Base-by-base conservation (phyloP, 2,888 invertebrate species). In the Artemia sinica region DNA sequence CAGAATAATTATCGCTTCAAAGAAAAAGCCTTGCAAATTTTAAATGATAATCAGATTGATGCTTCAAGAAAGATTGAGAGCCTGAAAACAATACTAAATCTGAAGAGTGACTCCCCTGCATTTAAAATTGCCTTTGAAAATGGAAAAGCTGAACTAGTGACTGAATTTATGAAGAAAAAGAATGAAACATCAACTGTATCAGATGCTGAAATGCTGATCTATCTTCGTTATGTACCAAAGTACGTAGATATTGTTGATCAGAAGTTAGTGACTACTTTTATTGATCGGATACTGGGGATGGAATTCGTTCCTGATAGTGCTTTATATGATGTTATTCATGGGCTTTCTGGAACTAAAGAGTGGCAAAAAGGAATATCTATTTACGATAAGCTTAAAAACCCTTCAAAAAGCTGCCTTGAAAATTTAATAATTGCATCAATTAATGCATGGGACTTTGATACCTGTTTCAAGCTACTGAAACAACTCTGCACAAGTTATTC, bases 221-320 rank as follows among this genome's bases (percentile, higher is more conserved):
- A 58, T 11, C 63, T 58, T 28, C n/a, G 63, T n/a, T 18, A 58
- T 58, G 63, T 28, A 8, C 63, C 63, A 58, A 58, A 58, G 63
- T 58, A 18, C 28, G 8, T n/a, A 18, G 63, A 58, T 18, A 8
- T 18, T 10, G 63, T 28, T 18, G 63, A 58, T 58, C 14, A n/a
- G 9, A 28, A 58, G 28, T 18, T 58, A 18, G 10, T 58, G n/a
- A 28, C n/a, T 18, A 58, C 14, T n/a, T 58, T 58, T 58, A 28
- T 58, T 10, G 63, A 58, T 10, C 14, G 14, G 8, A 58, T 58
- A n/a, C n/a, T 28, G 63, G 28, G 28, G 28, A 58, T 28, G 28
- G 63, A 28, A 58, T 18, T 58, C 8, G 10, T 58, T 58, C n/a
- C 14, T 11, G 63, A 58, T 11, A 58, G 63, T 58, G 28, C 28